These are phyloP conservation scores for Myotis pilosus DNA, from an alignment of 2,797 vertebrate species.

Conservation along the genomic window DNA sequence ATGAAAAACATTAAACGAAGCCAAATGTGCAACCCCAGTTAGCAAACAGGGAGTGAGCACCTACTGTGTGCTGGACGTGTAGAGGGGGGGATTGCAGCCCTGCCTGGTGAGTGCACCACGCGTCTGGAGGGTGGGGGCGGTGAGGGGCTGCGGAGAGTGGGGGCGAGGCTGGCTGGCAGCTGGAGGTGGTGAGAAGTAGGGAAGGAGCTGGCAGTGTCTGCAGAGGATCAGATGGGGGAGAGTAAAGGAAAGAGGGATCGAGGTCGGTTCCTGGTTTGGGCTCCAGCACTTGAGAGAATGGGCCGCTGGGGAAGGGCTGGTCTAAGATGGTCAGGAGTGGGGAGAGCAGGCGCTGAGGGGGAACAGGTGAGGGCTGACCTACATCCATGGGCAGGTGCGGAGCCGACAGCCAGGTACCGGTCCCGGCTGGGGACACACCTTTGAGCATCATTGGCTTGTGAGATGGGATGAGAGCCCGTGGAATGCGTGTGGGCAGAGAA, in stretches of 20 bases:
- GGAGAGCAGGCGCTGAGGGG: not conserved
- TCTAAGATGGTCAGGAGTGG: not conserved
- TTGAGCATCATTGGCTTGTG: not conserved
- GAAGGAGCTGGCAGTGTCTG: not conserved
- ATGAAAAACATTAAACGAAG: not conserved
- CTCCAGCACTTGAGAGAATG: not conserved
- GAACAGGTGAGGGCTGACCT: not conserved
- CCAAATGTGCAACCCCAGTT: not conserved
- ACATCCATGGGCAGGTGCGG: accelerated
- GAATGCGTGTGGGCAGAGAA: not conserved
- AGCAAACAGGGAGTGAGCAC: not conserved
- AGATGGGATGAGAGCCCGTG: no score
- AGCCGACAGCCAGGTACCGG: not conserved
- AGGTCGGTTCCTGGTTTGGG: not conserved
- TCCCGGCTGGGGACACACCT: not conserved
- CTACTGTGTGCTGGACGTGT: not conserved
- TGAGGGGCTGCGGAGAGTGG: not conserved
- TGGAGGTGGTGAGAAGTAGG: not conserved
- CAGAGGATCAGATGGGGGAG: no score
- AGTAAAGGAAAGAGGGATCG: not conserved
- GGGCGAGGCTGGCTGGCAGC: not conserved
- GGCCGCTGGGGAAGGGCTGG: no score
- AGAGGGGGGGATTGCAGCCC: not conserved
- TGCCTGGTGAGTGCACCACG: not conserved
- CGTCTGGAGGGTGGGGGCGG: not conserved